Base-by-base conservation (phyloP, 2,888 invertebrate genomes). In the Limulus polyphemus region DNA sequence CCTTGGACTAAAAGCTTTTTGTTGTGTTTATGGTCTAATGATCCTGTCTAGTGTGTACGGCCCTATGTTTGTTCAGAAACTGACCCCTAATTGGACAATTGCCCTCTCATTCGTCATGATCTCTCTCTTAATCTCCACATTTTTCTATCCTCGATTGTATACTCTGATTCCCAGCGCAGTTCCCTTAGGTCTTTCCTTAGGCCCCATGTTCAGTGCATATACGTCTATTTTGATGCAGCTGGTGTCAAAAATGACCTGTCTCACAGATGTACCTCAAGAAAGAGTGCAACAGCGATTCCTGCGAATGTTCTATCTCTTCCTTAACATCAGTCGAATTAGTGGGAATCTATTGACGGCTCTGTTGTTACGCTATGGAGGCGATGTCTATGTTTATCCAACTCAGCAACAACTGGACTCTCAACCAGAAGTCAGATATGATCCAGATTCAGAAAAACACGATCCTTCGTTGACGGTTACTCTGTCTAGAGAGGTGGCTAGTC, bases 221-320 rank as follows among this genome's bases (percentile, higher is more conserved):
- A 67, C 66, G n/a, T 63, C 68, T 7, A 65, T 68, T 54, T 58
- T 68, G 58, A 67, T 68, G 66, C 68, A 66, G 47, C 64, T 67
- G 17, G 66, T 67, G 32, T 64, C 64, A 13, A 59, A 62, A 51
- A 63, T 67, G 64, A 62, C 64, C 5, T 62, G 63, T n/a, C 57
- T 67, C 51, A 67, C 67, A 7, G 57, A 65, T 46, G 62, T 62
- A 14, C 62, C 64, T 17, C 58, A 65, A 11, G 61, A 63, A 50
- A 65, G 64, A 55, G 63, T 67, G 11, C 63, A 67, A 58, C 66
- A 62, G 49, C 56, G 66, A n/a, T 67, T 65, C 47, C 52, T 68
- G 17, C 46, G 66, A 55, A 64, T 67, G 11, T 68, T 68, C 57
- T 67, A 64, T 57, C 61, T 66, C 55, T 66, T 68, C 49, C 62